These are phyloP conservation scores for Diaprepes abbreviatus DNA, from an alignment of 2,888 invertebrate species.

Conservation along the genomic window DNA sequence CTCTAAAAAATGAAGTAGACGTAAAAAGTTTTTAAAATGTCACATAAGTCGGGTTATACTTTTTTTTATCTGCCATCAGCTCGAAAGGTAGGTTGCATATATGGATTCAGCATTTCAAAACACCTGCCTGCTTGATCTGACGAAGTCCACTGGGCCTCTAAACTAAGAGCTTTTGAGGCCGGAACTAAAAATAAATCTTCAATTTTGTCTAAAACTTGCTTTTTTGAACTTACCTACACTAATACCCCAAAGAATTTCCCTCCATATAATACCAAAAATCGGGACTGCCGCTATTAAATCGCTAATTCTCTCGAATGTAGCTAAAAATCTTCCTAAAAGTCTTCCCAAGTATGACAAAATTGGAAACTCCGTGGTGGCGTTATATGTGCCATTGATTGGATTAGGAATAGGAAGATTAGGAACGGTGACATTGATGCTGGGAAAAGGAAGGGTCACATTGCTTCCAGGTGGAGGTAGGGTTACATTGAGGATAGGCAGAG, in stretches of 20 bases:
- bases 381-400: not conserved
- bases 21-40: too few relatives aligned
- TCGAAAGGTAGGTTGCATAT: too few relatives aligned
- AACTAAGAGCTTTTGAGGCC: too few relatives aligned
- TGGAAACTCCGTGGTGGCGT: conserved; percentile 5
- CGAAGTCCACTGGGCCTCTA: too few relatives aligned
- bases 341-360: conserved; percentile 22
- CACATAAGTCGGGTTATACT: too few relatives aligned
- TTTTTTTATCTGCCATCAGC: too few relatives aligned
- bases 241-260: conserved; percentile 13
- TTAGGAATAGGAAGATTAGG: not conserved
- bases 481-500: too few relatives aligned
- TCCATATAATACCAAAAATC: conserved; percentile 19
- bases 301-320: not conserved
- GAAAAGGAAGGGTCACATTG: not conserved
- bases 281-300: conserved; percentile 2
- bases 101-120: too few relatives aligned
- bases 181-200: too few relatives aligned
- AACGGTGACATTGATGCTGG: not conserved
- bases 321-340: conserved; percentile 15
- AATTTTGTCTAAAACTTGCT: too few relatives aligned
- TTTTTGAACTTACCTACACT: conserved; percentile 12
- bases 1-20: too few relatives aligned
- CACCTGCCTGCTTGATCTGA: too few relatives aligned
- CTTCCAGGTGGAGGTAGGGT: not conserved